Conservation (phyloP, 2,797 vertebrate genomes). For the Peromyscus melanophrys region DNA sequence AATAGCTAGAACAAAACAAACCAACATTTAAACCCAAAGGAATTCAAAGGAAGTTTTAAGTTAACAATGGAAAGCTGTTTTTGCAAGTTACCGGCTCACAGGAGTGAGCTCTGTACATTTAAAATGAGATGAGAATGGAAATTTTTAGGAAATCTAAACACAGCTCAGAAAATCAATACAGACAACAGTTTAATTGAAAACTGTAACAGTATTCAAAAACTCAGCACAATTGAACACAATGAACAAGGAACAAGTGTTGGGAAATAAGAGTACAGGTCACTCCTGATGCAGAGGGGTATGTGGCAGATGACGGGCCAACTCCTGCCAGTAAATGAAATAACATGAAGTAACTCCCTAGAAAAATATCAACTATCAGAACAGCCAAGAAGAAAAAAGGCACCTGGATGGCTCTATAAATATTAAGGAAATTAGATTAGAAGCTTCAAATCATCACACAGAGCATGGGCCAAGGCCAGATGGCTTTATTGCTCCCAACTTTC, state of each 20-base stretch:
- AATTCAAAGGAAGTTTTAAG: background rate
- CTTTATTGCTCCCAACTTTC: slow-evolving; percentile 29
- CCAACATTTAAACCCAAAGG: background rate
- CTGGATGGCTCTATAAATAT: background rate
- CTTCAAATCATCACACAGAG: slow-evolving; percentile 41
- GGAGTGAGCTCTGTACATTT: background rate
- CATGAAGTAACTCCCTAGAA: slow-evolving; percentile 64
- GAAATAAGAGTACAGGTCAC: background rate
- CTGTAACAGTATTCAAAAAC: background rate
- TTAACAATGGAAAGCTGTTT: background rate
- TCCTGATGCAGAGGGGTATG: background rate
- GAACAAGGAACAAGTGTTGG: slow-evolving; percentile 24
- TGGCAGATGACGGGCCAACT: background rate
- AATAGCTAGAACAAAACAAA: slow-evolving; percentile 1
- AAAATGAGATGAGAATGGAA: slow-evolving; percentile 36
- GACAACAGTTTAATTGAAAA: slow-evolving; percentile 20
- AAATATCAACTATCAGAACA: slow-evolving; percentile 55
- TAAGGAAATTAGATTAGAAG: slow-evolving; percentile 51
- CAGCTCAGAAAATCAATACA: background rate
- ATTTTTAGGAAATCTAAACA: slow-evolving; percentile 15
- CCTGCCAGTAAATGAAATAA: slow-evolving; percentile 63
- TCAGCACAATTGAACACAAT: background rate
- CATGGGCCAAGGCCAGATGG: background rate
- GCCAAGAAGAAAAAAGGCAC: slow-evolving; percentile 40
- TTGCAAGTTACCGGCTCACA: background rate